Evolutionary conservation across 2,113 vertebrate species (phyloP), one percentile per base, ranked within the genome.

Genomic region (Centropus bengalensis): DNA sequence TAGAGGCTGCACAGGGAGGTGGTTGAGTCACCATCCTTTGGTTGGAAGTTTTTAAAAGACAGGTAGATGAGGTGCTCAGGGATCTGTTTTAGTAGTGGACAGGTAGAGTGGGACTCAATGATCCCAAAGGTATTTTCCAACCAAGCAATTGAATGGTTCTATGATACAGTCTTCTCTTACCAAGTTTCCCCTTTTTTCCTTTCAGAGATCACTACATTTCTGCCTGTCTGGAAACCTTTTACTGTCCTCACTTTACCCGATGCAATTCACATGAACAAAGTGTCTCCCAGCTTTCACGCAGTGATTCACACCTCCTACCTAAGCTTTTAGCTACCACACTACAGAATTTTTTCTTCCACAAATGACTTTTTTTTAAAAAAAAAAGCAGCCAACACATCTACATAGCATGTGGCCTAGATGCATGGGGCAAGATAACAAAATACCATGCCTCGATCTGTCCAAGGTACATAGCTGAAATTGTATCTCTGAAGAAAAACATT

Each of bases 251-350:
- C 19, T 90, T 95, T 27, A 93, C 88, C 60, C 49, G 19, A 68
- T 14, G 55, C 32, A 82, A 78, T 88, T 91, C 16, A 8, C 64
- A 89, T 70, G 64, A 96, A 74, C 22, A 55, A 86, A 94, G 52
- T 71, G 94, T 96, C 94, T 96, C 85, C 91, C 63, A 44, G 56
- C 55, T 94, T 95, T 82, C 88, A 96, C 68, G 91, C 91, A 83
- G 4, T 83, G 89, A 95, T 95, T 96, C 89, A 85, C 90, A 90
- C 96, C 91, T 96, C 94, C 95, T 56, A 93, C 94, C 91, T 94
- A 93, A 89, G 68, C 33, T 86, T 88, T 86, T n/a, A 94, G 79
- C 75, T 93, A 79, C 88, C 91, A 95, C 88, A 64, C 75, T 83
- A 28, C 60, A 81, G 67, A 59, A 55, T 6, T 52, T 96, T 94